Evolutionary conservation across 2,888 invertebrate genomes (phyloP).

Genomic region (Lasioglossum pauxillum): DNA sequence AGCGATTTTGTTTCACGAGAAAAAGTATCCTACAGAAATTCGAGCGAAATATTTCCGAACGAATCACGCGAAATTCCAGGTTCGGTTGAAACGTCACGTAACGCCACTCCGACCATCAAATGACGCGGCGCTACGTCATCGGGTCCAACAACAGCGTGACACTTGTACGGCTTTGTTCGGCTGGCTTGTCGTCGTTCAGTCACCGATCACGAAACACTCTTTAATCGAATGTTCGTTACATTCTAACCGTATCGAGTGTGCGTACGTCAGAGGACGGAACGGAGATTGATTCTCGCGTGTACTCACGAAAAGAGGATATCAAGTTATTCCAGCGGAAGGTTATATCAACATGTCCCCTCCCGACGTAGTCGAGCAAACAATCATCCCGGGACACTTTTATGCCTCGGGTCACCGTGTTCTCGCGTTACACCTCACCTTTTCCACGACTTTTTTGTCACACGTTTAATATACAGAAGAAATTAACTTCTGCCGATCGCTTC

Average conservation of each 20-base stretch:
- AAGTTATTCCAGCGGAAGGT: slow-evolving; percentile 22
- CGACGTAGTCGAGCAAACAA: slow-evolving; percentile 36
- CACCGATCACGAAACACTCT: slow-evolving; percentile 25
- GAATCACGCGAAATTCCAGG: not conserved
- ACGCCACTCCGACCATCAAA: slow-evolving; percentile 18
- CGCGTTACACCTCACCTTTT: slow-evolving; percentile 38
- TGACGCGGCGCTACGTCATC: slow-evolving; percentile 18
- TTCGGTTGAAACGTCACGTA: not conserved
- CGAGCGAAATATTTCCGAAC: too few species aligned
- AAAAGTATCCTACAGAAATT: not conserved
- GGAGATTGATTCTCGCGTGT: slow-evolving; percentile 6
- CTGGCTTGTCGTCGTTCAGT: not conserved
- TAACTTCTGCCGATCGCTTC: not conserved
- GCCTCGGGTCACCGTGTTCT: slow-evolving; percentile 33
- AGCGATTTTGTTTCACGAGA: not conserved
- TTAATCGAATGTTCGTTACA: slow-evolving; percentile 9
- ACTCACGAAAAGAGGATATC: slow-evolving; percentile 29
- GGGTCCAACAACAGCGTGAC: not conserved
- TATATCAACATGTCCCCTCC: slow-evolving; percentile 33
- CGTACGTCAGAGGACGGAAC: not conserved
- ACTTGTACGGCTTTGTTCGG: slow-evolving; percentile 28
- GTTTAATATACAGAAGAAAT: slow-evolving; percentile 6
- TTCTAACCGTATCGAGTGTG: slow-evolving; percentile 13
- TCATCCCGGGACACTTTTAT: slow-evolving; percentile 25
- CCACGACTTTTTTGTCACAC: slow-evolving; percentile 22